A percentile compares a stretch with the other conserved stretches of the same genome.
phyloP scores from a whole-genome alignment of 1,140 invertebrate genomes.

The Drosophila burlai region DNA sequence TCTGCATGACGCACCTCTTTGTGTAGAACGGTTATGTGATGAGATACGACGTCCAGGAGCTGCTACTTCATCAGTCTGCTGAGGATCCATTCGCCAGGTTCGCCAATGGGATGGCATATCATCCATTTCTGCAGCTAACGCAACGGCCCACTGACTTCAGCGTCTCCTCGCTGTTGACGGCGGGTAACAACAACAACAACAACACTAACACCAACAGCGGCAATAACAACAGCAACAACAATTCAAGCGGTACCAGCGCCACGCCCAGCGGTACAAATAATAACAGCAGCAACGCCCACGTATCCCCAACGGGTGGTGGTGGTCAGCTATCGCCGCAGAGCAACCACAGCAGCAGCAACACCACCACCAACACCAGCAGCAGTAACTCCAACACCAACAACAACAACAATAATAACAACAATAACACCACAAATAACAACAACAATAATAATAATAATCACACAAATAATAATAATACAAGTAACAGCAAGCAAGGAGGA shows the following conservation, averaged over 20 bases:
- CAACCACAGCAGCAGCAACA: slow-evolving; percentile 70
- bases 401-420: slow-evolving; percentile 61
- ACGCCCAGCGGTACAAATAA: slow-evolving; percentile 13
- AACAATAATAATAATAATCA: slow-evolving; percentile 37
- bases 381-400: slow-evolving; percentile 52
- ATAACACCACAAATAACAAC: slow-evolving; percentile 54
- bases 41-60: slow-evolving; percentile 87
- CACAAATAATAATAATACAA: slow-evolving; percentile 54
- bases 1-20: slow-evolving; percentile 75
- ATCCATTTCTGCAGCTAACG: slow-evolving; percentile 90
- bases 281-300: slow-evolving; percentile 38
- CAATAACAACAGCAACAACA: slow-evolving; percentile 24
- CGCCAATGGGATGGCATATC: slow-evolving; percentile 89
- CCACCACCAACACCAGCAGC: slow-evolving; percentile 64
- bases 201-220: slow-evolving; percentile 21
- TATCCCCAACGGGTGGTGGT: slow-evolving; percentile 54
- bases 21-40: slow-evolving; percentile 85
- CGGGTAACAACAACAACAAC: slow-evolving; percentile 85
- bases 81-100: slow-evolving; percentile 88
- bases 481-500: slow-evolving; percentile 50
- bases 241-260: slow-evolving; percentile 6
- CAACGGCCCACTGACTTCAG: slow-evolving; percentile 95
- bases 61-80: slow-evolving; percentile 88
- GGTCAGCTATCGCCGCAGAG: slow-evolving; percentile 69
- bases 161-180: slow-evolving; percentile 94